Evolutionary conservation across 2,888 invertebrate species (phyloP), one percentile per base, ranked within the genome.

Genomic region (Hypercompe scribonia): DNA sequence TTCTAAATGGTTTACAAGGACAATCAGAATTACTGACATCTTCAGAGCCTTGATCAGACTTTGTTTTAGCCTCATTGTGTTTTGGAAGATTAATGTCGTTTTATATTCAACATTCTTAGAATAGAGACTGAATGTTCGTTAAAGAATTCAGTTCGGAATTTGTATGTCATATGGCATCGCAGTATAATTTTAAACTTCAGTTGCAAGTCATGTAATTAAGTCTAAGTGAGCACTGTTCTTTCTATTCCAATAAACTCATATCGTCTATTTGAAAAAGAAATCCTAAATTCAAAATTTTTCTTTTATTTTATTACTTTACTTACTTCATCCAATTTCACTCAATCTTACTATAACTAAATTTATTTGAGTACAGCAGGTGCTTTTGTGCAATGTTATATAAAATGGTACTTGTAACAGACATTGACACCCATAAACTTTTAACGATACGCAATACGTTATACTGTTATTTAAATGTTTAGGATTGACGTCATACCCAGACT

Each of bases 401-500:
- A 21, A 21, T 13, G 18, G 28, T 28, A 61, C 34, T 36, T 39
- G 31, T 58, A 39, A 28, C 34, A 58, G 68, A 39, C 31, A 21
- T 39, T 61, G 68, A 58, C 39, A 68, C 68, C 39, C 21, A n/a
- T 68, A 54, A 68, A 58, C 31, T 28, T 39, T 68, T 68, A 61
- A 68, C 39, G 58, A 28, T 18, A 18, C 28, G 3, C 15, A 39
- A 36, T 61, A 68, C 68, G 54, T 31, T 54, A 58, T 28, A n/a
- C 58, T 21, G 8, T 58, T 31, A 58, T 68, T 68, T 34, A 68
- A 68, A 61, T 39, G 28, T 34, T 39, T 18, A 8, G 24, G 2
- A 68, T 11, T 68, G 68, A 58, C 58, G 58, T 68, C 68, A 68
- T 10, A 39, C 21, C 39, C 58, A 68, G 68, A 58, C 58, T 58